These are phyloP conservation scores for Drosophila acutilabella DNA, from an alignment of 2,888 invertebrate genomes.

Conservation along the genomic window DNA sequence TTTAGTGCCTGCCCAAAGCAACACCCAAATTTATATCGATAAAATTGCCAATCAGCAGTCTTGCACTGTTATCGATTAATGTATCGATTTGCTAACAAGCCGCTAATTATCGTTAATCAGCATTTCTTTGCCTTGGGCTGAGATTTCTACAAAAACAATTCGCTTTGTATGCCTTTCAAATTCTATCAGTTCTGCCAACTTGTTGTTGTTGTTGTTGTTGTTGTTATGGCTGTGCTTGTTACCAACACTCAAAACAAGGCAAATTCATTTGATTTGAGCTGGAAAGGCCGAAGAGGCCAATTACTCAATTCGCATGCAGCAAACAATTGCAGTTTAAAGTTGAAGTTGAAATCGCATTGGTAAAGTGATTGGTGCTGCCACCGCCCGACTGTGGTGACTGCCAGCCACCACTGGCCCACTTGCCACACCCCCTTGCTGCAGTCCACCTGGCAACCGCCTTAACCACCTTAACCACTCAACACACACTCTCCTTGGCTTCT, in stretches of 20 bases:
- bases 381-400: slow-evolving; percentile 39
- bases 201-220: slow-evolving; percentile 14
- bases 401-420: not conserved
- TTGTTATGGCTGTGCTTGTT: slow-evolving; percentile 35
- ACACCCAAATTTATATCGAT: too few species aligned
- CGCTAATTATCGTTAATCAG: not conserved
- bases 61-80: not conserved
- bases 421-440: not conserved
- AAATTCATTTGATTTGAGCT: slow-evolving; percentile 46
- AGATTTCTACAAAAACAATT: slow-evolving; percentile 1
- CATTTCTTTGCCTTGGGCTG: slow-evolving; percentile 21
- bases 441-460: not conserved
- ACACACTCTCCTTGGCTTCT: slow-evolving; percentile 34
- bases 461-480: not conserved
- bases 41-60: too few species aligned
- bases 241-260: slow-evolving; percentile 43
- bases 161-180: slow-evolving; percentile 43
- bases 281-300: slow-evolving; percentile 55
- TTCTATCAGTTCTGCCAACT: slow-evolving; percentile 12
- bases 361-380: slow-evolving; percentile 54
- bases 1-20: too few species aligned
- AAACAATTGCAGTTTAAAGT: slow-evolving; percentile 74
- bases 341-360: slow-evolving; percentile 62
- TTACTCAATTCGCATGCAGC: slow-evolving; percentile 70
- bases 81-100: not conserved